These are phyloP conservation scores for Corapipo altera DNA, from an alignment of 2,113 vertebrate genomes.

Conservation along the genomic window DNA sequence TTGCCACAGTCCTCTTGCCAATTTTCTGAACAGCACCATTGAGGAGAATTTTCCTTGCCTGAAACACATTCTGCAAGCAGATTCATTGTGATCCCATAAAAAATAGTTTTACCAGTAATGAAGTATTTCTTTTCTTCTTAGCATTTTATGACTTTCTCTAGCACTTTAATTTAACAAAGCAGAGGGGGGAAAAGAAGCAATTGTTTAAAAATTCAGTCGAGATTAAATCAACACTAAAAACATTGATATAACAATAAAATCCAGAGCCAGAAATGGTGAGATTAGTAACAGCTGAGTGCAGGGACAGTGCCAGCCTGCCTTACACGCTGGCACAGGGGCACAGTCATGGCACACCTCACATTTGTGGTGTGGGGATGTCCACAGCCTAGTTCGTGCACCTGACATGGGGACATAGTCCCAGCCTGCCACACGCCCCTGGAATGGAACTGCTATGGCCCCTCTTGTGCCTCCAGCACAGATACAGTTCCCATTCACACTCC, in stretches of 20 bases:
- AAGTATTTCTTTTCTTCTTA: not conserved
- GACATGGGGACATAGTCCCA: not conserved
- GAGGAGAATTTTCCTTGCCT: not conserved
- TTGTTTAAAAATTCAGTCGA: not conserved
- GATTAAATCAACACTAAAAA: not conserved
- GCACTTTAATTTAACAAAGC: not conserved
- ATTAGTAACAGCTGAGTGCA: not conserved
- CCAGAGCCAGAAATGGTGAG: not conserved
- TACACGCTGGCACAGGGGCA: not conserved
- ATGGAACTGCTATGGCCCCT: not conserved
- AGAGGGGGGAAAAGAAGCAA: not conserved
- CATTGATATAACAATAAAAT: not conserved
- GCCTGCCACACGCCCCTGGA: not conserved
- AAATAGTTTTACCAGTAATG: not conserved
- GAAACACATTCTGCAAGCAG: not conserved
- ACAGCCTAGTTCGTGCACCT: not conserved
- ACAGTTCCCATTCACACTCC: not conserved
- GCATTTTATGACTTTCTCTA: not conserved
- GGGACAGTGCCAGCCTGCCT: not conserved
- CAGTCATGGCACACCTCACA: not conserved
- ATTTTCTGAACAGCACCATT: not conserved
- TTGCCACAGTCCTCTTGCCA: fast-evolving
- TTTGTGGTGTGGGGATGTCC: not conserved
- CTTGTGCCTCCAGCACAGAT: not conserved
- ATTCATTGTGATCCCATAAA: not conserved